phyloP scores from a whole-genome alignment of 2,113 vertebrate species.

The Nycticebus coucang region DNA sequence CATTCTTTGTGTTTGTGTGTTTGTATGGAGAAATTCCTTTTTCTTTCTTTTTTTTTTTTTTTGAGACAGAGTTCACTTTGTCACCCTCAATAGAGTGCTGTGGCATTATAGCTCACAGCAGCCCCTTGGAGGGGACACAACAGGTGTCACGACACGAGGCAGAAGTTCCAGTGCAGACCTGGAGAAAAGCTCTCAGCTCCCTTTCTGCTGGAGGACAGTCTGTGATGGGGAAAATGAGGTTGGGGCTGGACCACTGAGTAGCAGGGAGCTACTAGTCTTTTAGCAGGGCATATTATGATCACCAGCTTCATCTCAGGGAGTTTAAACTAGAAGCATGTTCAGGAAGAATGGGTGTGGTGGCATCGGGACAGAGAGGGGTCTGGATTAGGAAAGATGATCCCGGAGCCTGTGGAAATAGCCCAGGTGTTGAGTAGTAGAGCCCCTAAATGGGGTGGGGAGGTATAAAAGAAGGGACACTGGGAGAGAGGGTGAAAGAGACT shows the following conservation, averaged over 20 bases:
- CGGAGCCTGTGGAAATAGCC: neutral
- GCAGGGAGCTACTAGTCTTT: neutral
- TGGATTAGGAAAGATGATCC: neutral
- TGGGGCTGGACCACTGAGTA: neutral
- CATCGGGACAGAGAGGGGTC: neutral
- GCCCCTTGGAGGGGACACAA: neutral
- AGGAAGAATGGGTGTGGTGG: neutral
- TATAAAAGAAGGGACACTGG: neutral
- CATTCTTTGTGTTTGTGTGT: neutral
- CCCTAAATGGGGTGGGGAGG: neutral
- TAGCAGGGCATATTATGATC: neutral
- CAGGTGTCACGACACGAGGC: neutral
- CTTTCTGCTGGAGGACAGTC: neutral
- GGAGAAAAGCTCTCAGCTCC: neutral
- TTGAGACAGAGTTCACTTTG: no score
- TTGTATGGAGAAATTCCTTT: neutral
- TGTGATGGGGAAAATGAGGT: neutral
- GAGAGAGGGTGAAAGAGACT: neutral
- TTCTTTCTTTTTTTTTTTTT: no score
- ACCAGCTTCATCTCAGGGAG: neutral
- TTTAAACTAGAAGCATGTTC: neutral
- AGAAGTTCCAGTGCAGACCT: neutral
- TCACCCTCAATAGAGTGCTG: no score
- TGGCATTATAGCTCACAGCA: no score
- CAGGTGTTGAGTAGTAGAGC: neutral